phyloP scores from a whole-genome alignment of 2,888 invertebrate genomes.

The Eupithecia inturbata region DNA sequence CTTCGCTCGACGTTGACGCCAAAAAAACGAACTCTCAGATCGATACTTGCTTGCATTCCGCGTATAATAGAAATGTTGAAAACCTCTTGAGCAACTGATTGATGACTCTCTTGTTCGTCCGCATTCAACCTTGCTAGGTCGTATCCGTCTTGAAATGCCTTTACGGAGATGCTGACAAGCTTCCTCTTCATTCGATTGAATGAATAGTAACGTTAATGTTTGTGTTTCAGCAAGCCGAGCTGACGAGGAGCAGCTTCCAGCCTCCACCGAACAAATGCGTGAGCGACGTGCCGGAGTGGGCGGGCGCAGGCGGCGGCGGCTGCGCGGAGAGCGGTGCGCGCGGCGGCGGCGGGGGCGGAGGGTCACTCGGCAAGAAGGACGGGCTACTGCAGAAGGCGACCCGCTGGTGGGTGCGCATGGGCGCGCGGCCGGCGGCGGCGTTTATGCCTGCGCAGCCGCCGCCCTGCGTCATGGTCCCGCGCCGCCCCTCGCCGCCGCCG shows the following conservation, averaged over 20 bases:
- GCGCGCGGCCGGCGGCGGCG: conserved; percentile 61
- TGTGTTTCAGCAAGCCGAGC: conserved; percentile 85
- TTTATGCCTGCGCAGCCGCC: conserved; percentile 45
- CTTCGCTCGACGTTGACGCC: background rate
- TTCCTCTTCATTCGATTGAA: background rate
- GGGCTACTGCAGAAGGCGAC: conserved; percentile 82
- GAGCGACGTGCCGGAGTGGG: conserved; percentile 87
- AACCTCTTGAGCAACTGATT: background rate
- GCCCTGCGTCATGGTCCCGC: conserved; percentile 56
- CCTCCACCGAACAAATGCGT: conserved; percentile 88
- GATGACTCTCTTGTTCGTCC: background rate
- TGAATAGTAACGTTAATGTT: background rate
- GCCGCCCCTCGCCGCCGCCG: conserved; percentile 63
- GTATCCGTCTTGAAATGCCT: background rate
- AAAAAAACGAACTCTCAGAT: background rate
- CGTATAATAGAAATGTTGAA: background rate
- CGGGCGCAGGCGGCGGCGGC: conserved; percentile 59
- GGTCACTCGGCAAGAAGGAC: conserved; percentile 71
- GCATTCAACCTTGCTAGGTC: background rate
- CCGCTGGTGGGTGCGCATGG: conserved; percentile 82
- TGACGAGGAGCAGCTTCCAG: conserved; percentile 87
- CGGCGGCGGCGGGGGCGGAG: conserved; percentile 47
- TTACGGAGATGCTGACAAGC: background rate
- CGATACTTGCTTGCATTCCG: no score
- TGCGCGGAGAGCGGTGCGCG: conserved; percentile 48